Percentiles rank a stretch among this genome's conserved stretches.
phyloP scores from a whole-genome alignment of 1,140 invertebrate genomes.

The Dryas iulia region DNA sequence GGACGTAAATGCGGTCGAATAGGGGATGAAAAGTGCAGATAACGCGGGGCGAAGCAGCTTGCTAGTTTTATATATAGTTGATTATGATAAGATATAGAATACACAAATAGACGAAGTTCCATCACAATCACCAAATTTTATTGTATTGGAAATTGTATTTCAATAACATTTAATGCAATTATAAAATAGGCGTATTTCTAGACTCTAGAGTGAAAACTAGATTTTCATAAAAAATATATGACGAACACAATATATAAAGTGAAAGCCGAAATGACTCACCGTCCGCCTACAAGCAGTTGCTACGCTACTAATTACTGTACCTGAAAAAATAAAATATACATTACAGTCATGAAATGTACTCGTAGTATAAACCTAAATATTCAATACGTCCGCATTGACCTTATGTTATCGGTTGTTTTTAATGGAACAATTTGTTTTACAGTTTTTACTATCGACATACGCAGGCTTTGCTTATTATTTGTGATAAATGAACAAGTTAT shows the following conservation, averaged over 20 bases:
- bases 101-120: too few relatives aligned
- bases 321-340: conserved; percentile 35
- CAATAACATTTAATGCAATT: too few relatives aligned
- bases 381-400: not conserved
- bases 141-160: too few relatives aligned
- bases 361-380: not conserved
- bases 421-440: not conserved
- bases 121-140: too few relatives aligned
- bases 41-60: too few relatives aligned
- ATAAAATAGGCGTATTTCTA: not conserved
- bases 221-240: conserved; percentile 19
- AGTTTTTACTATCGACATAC: too few relatives aligned
- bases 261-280: conserved; percentile 48
- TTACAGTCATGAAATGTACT: not conserved
- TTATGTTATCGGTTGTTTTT: not conserved
- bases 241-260: conserved; percentile 37
- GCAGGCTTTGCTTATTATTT: too few relatives aligned
- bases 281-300: conserved; percentile 21
- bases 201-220: not conserved
- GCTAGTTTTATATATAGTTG: too few relatives aligned
- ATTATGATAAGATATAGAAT: too few relatives aligned
- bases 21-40: too few relatives aligned
- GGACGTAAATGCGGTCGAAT: too few relatives aligned
- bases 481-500: too few relatives aligned
- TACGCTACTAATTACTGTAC: conserved; percentile 43